Evolutionary conservation across 2,797 vertebrate species (phyloP), one percentile per base, ranked within the genome.

Genomic region (Hydrocynus forskahlii): DNA sequence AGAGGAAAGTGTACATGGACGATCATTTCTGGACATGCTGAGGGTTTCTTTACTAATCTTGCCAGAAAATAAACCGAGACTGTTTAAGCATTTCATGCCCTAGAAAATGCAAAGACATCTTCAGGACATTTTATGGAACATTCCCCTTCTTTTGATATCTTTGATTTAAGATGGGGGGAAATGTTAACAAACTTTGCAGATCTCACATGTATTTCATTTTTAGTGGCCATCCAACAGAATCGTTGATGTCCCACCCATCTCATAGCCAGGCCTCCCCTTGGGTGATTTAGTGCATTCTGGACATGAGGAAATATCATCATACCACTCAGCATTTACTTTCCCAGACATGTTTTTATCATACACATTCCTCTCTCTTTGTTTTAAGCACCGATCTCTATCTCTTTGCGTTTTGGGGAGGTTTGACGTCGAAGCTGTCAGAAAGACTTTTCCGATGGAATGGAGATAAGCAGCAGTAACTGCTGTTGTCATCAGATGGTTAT

Each of bases 251-350:
- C 57, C 14, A 64, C 75, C 80, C 60, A 80, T 87, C 45, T 48
- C 25, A 48, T 67, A 78, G 62, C 81, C 69, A 74, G 52, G 52
- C 17, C 50, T 68, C 70, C 68, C 75, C 25, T 57, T n/a, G 43
- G 81, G 43, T 76, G 71, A 83, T 84, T 84, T 81, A 68, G 54
- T 79, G 25, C 7, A 25, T 67, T 77, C 79, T 54, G 57, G 76
- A 73, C 81, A 87, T 45, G 62, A 81, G 83, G 86, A 79, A 87
- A 85, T 87, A 74, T 83, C 76, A 83, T 83, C 81, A 85, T 62
- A 70, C 75, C 23, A 78, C 77, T 66, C 69, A 57, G 74, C 35
- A 70, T 85, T 78, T 60, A 50, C 75, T 81, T 75, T 83, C 62
- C 68, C 78, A 80, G 75, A 67, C 54, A 84, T 80, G 62, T 81